Evolutionary conservation across 2,888 invertebrate genomes (phyloP), one percentile per base, ranked within the genome.

Genomic region (Drosophila phalerata): DNA sequence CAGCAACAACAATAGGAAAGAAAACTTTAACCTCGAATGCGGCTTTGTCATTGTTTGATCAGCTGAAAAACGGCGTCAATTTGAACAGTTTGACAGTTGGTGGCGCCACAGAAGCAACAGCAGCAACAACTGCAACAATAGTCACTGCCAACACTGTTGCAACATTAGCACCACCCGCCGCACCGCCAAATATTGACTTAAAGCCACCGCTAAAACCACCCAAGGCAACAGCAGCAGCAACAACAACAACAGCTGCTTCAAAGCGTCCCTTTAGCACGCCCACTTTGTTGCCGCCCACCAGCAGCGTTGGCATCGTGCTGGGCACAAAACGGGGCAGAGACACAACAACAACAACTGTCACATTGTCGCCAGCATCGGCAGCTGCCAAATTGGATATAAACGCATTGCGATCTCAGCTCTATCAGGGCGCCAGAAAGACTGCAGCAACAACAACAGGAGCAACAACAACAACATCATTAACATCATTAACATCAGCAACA

Each of bases 41-140:
- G 65, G 85, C 81, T 61, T 81, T 91, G 77, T 91, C 90, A 68
- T 72, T 91, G 69, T 91, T 91, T 74, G 91, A 91, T 90, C 91
- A 91, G 79, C 80, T 91, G 58, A 91, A 91, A 82, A 91, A 90
- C 77, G 90, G 91, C 79, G 86, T 87, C 66, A 89, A 90, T 86
- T 84, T 86, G 68, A 91, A 90, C 75, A 80, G 74, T 76, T 78
- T 73, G 72, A 76, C 83, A 80, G 69, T 77, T 71, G 71, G 76
- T 67, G 75, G 70, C 71, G 73, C 37, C 68, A 56, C 62, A 52
- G 42, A 63, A 68, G 13, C 69, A n/a, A 4, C 51, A 43, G 3
- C 67, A 40, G 40, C 69, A 30, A 17, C 71, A 37, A 30, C 57
- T 28, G 6, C 64, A 22, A 42, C 64, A n/a, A 8, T 47, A 43